A percentile compares a stretch with the other conserved stretches of the same genome.
Conservation (phyloP, 2,888 invertebrate species). For the Tinea pellionella region DNA sequence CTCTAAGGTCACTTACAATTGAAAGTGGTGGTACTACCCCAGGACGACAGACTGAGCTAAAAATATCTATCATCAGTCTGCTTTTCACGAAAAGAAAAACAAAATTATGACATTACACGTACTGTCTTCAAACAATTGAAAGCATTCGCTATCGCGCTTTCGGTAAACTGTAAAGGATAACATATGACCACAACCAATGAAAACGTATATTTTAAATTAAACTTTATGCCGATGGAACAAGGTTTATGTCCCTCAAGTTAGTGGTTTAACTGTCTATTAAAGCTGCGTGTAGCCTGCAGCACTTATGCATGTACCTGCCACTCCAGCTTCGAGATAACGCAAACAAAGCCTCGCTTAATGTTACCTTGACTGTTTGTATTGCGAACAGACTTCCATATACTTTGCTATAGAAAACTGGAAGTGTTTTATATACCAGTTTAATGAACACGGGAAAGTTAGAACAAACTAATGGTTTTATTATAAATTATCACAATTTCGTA, state of each 20-base stretch:
- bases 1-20: no score
- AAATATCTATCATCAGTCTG: no score
- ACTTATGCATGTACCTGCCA: constrained; percentile 6
- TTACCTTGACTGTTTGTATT: constrained; percentile 5
- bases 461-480: no score
- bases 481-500: no score
- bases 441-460: background rate
- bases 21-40: no score
- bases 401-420: background rate
- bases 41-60: no score
- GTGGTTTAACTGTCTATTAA: background rate
- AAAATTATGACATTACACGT: no score
- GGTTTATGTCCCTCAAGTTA: background rate
- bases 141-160: background rate
- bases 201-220: background rate
- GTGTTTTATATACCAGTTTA: background rate
- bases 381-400: background rate
- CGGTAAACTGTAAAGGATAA: background rate
- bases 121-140: background rate
- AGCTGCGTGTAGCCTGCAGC: constrained; percentile 9
- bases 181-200: background rate
- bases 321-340: background rate
- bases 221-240: background rate
- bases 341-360: constrained; percentile 9
- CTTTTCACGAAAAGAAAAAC: no score